Conservation (phyloP, 2,888 invertebrate species). For the Trimorus sp. region DNA sequence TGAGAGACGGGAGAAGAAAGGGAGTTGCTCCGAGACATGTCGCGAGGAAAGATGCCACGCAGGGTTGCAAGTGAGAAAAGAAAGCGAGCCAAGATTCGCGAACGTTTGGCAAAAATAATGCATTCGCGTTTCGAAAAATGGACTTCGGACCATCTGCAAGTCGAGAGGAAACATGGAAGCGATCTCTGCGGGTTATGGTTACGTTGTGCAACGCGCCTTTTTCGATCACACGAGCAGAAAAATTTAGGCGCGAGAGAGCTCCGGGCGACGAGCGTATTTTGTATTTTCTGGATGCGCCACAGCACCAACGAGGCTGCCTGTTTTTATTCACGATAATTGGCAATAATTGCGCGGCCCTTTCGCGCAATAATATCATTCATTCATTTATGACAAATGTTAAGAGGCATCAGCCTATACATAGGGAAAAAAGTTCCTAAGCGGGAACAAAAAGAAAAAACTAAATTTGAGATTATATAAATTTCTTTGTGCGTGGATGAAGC, state of each 20-base stretch:
- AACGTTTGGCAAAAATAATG: too few relatives aligned
- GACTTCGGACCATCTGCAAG: neutral
- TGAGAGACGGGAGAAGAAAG: slow-evolving; percentile 31
- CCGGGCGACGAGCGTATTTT: slow-evolving; percentile 31
- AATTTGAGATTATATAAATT: too few relatives aligned
- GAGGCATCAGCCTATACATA: too few relatives aligned
- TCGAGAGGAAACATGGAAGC: neutral
- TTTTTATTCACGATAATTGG: slow-evolving; percentile 52
- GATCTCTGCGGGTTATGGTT: neutral
- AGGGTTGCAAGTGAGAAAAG: neutral
- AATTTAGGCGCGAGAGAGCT: slow-evolving; percentile 34
- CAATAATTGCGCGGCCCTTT: slow-evolving; percentile 47
- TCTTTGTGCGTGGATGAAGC: too few relatives aligned
- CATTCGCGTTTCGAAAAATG: neutral
- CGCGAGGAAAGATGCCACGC: slow-evolving; percentile 14
- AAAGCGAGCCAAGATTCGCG: neutral
- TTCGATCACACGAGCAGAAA: slow-evolving; percentile 17
- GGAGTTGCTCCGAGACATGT: slow-evolving; percentile 32
- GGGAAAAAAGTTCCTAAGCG: too few relatives aligned
- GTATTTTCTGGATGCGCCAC: slow-evolving; percentile 26
- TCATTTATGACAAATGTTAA: too few relatives aligned
- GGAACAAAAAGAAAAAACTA: too few relatives aligned
- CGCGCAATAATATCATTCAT: slow-evolving; percentile 46
- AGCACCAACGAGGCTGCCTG: slow-evolving; percentile 32
- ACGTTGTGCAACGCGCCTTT: slow-evolving; percentile 3